Conservation (phyloP, 1,140 invertebrate species). For the Calliphora vicina region DNA sequence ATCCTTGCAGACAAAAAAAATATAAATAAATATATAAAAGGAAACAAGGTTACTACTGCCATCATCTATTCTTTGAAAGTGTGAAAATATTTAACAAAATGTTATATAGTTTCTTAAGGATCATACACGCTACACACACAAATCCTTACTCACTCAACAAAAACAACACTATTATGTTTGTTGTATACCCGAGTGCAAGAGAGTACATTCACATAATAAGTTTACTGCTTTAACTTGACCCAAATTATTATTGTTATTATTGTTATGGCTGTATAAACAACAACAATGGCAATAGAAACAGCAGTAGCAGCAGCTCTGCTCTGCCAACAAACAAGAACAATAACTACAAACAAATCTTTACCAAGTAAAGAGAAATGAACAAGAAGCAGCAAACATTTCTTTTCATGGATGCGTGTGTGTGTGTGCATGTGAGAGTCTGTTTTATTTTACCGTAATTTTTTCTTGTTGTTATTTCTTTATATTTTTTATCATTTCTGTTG, state of each 20-base stretch:
- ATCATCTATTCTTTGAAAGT: not conserved
- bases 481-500: not conserved
- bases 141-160: not conserved
- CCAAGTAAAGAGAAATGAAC: not conserved
- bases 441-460: not conserved
- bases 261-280: slow-evolving; percentile 1
- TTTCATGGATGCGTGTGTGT: not conserved
- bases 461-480: not conserved
- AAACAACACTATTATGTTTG: not conserved
- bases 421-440: not conserved
- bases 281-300: not conserved
- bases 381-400: slow-evolving; percentile 1
- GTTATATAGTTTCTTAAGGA: not conserved
- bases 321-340: too few relatives aligned
- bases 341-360: not conserved
- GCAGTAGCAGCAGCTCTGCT: not conserved
- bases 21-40: too few relatives aligned
- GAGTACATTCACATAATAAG: not conserved
- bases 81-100: not conserved
- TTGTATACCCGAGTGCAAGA: not conserved
- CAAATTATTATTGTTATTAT: slow-evolving; percentile 21
- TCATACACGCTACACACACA: not conserved
- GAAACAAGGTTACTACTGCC: slow-evolving; percentile 1
- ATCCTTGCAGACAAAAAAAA: not conserved
- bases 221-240: slow-evolving; percentile 30